Percentiles rank a stretch among this genome's conserved stretches.
These are phyloP conservation scores for Drosophila parthenogenetica DNA, from an alignment of 2,888 invertebrate genomes.

Conservation along the genomic window DNA sequence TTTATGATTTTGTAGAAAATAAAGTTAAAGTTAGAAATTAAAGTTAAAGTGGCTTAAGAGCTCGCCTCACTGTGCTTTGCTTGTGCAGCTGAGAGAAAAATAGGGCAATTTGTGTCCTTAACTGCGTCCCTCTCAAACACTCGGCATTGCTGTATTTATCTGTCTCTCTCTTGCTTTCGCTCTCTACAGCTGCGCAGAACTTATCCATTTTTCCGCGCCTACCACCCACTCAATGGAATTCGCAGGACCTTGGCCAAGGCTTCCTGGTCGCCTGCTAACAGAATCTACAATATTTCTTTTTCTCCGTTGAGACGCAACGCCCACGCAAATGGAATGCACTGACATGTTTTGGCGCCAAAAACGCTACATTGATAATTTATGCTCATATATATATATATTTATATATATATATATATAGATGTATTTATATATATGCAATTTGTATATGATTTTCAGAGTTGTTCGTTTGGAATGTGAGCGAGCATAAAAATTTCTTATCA, in stretches of 20 bases:
- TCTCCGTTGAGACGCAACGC: constrained; percentile 77
- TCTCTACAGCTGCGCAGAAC: constrained; percentile 60
- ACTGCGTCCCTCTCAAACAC: neutral
- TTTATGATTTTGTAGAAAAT: too few relatives aligned
- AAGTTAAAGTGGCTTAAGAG: neutral
- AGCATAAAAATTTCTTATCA: constrained; percentile 83
- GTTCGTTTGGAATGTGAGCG: constrained; percentile 51
- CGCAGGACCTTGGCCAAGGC: neutral
- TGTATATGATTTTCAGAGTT: constrained; percentile 7
- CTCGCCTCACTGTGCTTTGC: constrained; percentile 4
- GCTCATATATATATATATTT: neutral
- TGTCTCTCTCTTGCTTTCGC: constrained; percentile 1
- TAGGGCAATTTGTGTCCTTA: constrained; percentile 7
- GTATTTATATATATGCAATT: constrained; percentile 11
- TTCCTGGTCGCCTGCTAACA: constrained; percentile 76
- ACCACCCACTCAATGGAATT: neutral
- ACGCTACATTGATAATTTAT: constrained; percentile 67
- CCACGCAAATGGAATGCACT: constrained; percentile 71
- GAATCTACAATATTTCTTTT: constrained; percentile 84
- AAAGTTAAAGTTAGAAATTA: too few relatives aligned
- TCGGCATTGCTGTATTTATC: neutral
- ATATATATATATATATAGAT: constrained; percentile 10
- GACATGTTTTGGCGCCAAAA: constrained; percentile 62
- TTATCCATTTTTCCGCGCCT: constrained; percentile 5
- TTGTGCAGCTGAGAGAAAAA: constrained; percentile 10